Evolutionary conservation across 2,888 invertebrate species (phyloP).

Genomic region (Bembecia ichneumoniformis): DNA sequence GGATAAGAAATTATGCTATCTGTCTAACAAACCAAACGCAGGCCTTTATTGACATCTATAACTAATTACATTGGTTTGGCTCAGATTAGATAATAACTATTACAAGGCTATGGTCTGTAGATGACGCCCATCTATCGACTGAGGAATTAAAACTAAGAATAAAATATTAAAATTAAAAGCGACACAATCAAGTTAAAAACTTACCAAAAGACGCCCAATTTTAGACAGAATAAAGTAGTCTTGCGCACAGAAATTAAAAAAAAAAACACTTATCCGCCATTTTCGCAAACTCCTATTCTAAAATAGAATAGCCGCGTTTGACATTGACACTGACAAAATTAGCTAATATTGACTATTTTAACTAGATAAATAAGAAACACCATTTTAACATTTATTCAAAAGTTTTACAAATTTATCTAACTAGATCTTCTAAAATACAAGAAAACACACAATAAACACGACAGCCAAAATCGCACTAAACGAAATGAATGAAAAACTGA

Average conservation of each 20-base stretch:
- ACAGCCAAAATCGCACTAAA: conserved; percentile 26
- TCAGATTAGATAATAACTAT: no score
- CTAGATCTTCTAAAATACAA: background rate
- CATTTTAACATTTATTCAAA: background rate
- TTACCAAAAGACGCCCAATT: no score
- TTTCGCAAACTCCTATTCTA: conserved; percentile 9
- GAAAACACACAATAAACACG: background rate
- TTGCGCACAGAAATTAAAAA: background rate
- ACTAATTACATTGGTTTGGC: no score
- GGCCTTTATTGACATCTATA: no score
- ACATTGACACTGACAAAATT: conserved; percentile 8
- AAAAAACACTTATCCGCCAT: conserved; percentile 13
- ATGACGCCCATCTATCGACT: no score
- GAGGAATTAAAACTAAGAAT: no score
- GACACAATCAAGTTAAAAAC: no score
- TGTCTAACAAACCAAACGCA: no score
- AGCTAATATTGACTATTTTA: background rate
- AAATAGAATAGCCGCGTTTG: conserved; percentile 16
- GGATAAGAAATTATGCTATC: no score
- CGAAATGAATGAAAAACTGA: conserved; percentile 43
- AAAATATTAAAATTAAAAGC: no score
- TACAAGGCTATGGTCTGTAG: no score
- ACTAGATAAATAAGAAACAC: background rate
- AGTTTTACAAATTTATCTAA: background rate
- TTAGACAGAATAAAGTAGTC: no score